Evolutionary conservation across 2,797 vertebrate genomes (phyloP).

Genomic region (Hydrophis major): DNA sequence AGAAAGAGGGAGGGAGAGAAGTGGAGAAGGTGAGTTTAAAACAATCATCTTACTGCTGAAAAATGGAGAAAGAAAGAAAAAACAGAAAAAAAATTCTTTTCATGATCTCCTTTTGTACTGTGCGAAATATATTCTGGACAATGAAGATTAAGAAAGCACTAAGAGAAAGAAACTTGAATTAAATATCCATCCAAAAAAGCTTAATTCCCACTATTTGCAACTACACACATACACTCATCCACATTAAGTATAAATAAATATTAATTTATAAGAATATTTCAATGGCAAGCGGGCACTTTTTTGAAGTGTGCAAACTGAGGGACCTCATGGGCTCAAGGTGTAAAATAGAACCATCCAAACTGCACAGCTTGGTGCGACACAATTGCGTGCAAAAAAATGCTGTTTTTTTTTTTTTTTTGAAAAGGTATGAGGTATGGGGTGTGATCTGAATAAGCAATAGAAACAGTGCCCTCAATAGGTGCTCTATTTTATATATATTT

Average conservation of each 20-base stretch:
- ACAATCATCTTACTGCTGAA: constrained; percentile 6
- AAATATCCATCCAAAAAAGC: constrained; percentile 8
- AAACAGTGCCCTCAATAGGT: background rate
- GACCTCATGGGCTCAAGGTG: constrained; percentile 28
- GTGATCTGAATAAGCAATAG: background rate
- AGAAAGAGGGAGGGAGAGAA: background rate
- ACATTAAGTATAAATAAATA: constrained; percentile 36
- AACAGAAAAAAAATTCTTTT: constrained; percentile 30
- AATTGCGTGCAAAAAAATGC: background rate
- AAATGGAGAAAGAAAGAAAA: constrained; percentile 29
- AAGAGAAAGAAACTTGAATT: constrained; percentile 23
- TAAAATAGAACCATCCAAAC: constrained; percentile 31
- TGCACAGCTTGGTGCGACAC: background rate
- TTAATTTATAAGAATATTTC: constrained; percentile 45
- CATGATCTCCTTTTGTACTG: constrained; percentile 34
- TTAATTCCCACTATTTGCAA: constrained; percentile 35
- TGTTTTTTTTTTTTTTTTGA: background rate
- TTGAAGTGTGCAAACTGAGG: constrained; percentile 41
- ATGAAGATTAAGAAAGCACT: constrained; percentile 39
- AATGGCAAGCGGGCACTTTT: constrained; percentile 47
- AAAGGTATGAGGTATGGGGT: background rate
- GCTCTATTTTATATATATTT: background rate
- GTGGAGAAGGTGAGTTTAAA: background rate
- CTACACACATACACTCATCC: background rate
- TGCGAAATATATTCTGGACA: constrained; percentile 11